Base-by-base conservation (phyloP, 2,888 invertebrate genomes). In the Diaprepes abbreviatus region DNA sequence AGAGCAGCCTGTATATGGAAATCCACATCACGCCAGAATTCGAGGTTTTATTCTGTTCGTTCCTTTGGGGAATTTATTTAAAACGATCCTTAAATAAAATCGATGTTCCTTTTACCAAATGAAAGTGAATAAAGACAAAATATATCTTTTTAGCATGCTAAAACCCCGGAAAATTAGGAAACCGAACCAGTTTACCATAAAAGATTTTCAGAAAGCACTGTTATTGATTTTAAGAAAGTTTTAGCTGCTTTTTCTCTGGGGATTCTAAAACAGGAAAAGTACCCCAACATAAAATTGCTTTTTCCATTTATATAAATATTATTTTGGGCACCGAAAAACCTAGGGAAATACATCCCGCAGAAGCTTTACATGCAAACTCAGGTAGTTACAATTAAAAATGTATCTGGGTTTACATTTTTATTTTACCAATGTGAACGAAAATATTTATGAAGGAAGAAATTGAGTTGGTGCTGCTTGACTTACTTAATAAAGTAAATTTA, bases 231-330 rank as follows among this genome's bases (percentile, higher is more conserved):
- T 40, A n/a, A 17, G 3, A 40, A 40, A 40, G 40, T 40, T 55
- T 55, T 35, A 33, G 55, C 33, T 35, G 33, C 16, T 35, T 55
- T 31, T 35, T 14, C 31, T 35, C 55, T 35, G 17, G 55, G 24
- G 55, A 31, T 17, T 55, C 55, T n/a, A 35, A 55, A 55, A 55
- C 55, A 40, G 17, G 40, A 40, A 40, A 40, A 40, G 40, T 17
- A 40, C 40, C 40, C 40, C 40, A 40, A 40, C 40, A 35, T 55
- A 35, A 55, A 55, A 12, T 55, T 35, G 14, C 55, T 17, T 55
- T 55, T 35, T 14, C 35, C 55, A 55, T 55, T 55, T 55, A 35
- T 55, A 17, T 17, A 54, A 35, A 55, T 55, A 35, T 33, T 31
- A 35, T 55, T 55, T 55, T 35, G 55, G 1, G 7, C 17, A 17